Conservation (phyloP, 2,888 invertebrate species). For the Cheilosia urbana region DNA sequence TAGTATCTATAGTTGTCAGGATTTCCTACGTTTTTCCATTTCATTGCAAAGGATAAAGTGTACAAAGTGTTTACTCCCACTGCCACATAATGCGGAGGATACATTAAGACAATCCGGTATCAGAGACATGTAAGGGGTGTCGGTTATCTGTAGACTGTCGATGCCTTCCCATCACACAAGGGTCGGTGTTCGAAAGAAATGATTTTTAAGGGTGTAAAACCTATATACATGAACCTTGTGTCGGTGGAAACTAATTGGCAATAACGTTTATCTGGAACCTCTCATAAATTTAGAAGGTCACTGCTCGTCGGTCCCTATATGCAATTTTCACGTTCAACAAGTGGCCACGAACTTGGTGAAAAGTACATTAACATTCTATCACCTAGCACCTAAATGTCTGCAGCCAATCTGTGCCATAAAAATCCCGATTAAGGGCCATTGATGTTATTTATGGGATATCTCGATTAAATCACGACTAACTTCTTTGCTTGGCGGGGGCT, state of each 20-base stretch:
- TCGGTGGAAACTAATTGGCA: constrained; percentile 32
- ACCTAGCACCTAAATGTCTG: constrained; percentile 13
- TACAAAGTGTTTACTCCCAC: constrained; percentile 47
- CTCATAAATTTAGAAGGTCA: background rate
- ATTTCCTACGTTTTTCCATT: constrained; percentile 48
- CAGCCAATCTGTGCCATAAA: constrained; percentile 22
- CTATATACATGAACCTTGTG: background rate
- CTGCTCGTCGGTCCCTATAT: background rate
- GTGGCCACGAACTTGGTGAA: constrained; percentile 28
- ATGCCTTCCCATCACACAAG: constrained; percentile 15
- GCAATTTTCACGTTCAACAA: constrained; percentile 25
- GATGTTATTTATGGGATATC: constrained; percentile 51
- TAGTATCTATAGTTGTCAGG: constrained; percentile 40
- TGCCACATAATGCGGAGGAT: background rate
- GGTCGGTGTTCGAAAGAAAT: constrained; percentile 3
- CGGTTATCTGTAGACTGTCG: constrained; percentile 12
- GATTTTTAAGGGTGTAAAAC: no score
- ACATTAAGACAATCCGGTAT: constrained; percentile 20
- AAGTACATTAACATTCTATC: constrained; percentile 40
- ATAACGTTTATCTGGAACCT: constrained; percentile 19
- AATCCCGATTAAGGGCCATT: constrained; percentile 28
- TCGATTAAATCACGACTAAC: constrained; percentile 44
- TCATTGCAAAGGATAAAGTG: constrained; percentile 25
- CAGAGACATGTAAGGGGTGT: constrained; percentile 36
- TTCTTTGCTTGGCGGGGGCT: constrained; percentile 18